A percentile compares a stretch with the other conserved stretches of the same genome.
Evolutionary conservation across 2,888 invertebrate genomes (phyloP).

Genomic region (Gnatocerus cornutus): DNA sequence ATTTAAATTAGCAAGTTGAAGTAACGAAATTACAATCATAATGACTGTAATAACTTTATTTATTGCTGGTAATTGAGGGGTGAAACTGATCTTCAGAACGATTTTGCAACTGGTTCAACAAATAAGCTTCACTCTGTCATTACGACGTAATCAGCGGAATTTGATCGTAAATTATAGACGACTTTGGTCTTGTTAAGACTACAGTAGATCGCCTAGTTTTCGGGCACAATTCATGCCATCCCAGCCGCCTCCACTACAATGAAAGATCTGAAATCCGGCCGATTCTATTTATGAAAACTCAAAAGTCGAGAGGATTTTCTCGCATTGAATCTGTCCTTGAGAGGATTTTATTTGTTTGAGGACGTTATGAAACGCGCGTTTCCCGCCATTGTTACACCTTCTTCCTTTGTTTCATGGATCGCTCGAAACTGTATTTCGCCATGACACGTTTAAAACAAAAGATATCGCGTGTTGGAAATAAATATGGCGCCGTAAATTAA

Average conservation of each 20-base stretch:
- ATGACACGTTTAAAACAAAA: conserved; percentile 71
- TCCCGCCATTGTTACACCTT: conserved; percentile 56
- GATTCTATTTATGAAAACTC: conserved; percentile 27
- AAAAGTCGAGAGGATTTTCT: conserved; percentile 24
- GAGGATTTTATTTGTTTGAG: conserved; percentile 42
- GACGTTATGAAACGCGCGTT: conserved; percentile 48
- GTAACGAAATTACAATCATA: conserved; percentile 36
- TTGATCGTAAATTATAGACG: conserved; percentile 30
- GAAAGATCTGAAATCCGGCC: conserved; percentile 9
- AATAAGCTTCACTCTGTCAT: conserved; percentile 37
- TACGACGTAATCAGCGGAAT: conserved; percentile 29
- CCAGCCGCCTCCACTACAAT: not conserved
- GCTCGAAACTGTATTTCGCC: conserved; percentile 66
- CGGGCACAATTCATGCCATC: too few species aligned
- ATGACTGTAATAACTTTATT: conserved; percentile 43
- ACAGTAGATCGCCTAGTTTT: not conserved
- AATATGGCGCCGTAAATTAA: conserved; percentile 72
- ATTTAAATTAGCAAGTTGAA: conserved; percentile 21
- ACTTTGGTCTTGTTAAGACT: conserved; percentile 24
- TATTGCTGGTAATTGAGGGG: conserved; percentile 39
- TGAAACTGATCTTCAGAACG: conserved; percentile 20
- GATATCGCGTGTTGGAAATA: conserved; percentile 71
- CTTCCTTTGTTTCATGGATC: conserved; percentile 64
- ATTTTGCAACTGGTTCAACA: conserved; percentile 38
- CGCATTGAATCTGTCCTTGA: conserved; percentile 35